These are phyloP conservation scores for Apotomis turbidana DNA, from an alignment of 2,888 invertebrate genomes.

Conservation along the genomic window DNA sequence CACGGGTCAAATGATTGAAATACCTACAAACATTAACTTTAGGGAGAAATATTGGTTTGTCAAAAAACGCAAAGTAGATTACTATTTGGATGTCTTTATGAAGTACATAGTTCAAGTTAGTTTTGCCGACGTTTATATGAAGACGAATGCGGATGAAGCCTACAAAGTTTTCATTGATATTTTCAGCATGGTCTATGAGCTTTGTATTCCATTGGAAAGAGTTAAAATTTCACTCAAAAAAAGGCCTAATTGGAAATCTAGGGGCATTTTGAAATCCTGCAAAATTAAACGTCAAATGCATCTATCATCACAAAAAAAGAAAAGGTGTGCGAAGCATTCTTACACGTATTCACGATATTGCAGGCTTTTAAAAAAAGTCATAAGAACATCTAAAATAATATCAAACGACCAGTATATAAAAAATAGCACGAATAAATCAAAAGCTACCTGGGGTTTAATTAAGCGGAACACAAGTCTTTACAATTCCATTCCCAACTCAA, in stretches of 20 bases:
- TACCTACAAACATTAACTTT: not conserved
- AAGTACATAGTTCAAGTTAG: not conserved
- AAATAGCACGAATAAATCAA: not conserved
- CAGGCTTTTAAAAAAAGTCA: not conserved
- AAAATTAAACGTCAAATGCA: not conserved
- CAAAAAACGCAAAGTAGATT: too few relatives aligned
- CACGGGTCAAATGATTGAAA: not conserved
- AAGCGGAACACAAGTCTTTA: not conserved
- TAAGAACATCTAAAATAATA: not conserved
- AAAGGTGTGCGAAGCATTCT: not conserved
- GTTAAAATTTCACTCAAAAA: not conserved
- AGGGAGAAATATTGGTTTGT: not conserved
- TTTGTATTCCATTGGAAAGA: not conserved
- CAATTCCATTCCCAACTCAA: not conserved
- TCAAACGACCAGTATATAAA: conserved; percentile 1
- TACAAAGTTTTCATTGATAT: not conserved
- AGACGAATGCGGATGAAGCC: not conserved
- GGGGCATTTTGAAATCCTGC: not conserved
- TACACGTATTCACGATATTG: not conserved
- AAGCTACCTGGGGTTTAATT: not conserved
- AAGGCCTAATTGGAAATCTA: not conserved
- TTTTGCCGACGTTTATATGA: not conserved
- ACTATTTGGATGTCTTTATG: not conserved
- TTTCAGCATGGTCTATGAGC: not conserved
- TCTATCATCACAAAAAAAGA: not conserved